Evolutionary conservation across 2,888 invertebrate genomes (phyloP).

Genomic region (Rhagonycha lutea): DNA sequence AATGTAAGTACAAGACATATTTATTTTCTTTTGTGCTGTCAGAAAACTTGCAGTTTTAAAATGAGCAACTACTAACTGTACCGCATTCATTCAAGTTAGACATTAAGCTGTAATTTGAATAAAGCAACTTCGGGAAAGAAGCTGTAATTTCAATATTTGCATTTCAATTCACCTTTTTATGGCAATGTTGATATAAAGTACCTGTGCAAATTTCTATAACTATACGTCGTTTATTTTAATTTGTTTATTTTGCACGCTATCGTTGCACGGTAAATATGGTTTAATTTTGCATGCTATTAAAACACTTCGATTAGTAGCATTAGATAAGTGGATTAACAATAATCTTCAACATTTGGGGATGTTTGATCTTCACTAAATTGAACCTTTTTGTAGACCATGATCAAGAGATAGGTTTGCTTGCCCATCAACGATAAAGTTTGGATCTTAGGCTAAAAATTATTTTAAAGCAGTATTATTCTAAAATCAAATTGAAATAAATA

Average conservation of each 20-base stretch:
- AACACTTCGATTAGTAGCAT: background rate
- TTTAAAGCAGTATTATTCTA: too few relatives aligned
- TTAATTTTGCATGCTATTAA: background rate
- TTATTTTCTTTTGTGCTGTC: background rate
- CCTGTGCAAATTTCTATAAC: background rate
- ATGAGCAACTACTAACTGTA: background rate
- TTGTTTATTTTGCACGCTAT: background rate
- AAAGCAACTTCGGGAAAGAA: background rate
- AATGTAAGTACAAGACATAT: background rate
- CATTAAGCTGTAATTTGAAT: slow-evolving; percentile 4
- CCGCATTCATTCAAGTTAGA: background rate
- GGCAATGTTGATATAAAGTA: background rate
- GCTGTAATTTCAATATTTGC: slow-evolving; percentile 2
- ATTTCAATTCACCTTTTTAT: background rate
- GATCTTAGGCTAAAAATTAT: too few relatives aligned
- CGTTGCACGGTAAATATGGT: background rate
- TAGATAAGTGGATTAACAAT: too few relatives aligned
- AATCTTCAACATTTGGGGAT: too few relatives aligned
- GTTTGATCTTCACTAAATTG: too few relatives aligned
- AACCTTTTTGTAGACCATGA: too few relatives aligned
- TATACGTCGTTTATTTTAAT: background rate
- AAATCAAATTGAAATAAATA: too few relatives aligned
- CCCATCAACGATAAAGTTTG: too few relatives aligned
- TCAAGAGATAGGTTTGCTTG: too few relatives aligned
- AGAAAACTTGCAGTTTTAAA: background rate